A percentile compares a stretch with the other conserved stretches of the same genome.
Evolutionary conservation across 2,113 vertebrate genomes (phyloP).

Genomic region (Alaudala cheleensis): DNA sequence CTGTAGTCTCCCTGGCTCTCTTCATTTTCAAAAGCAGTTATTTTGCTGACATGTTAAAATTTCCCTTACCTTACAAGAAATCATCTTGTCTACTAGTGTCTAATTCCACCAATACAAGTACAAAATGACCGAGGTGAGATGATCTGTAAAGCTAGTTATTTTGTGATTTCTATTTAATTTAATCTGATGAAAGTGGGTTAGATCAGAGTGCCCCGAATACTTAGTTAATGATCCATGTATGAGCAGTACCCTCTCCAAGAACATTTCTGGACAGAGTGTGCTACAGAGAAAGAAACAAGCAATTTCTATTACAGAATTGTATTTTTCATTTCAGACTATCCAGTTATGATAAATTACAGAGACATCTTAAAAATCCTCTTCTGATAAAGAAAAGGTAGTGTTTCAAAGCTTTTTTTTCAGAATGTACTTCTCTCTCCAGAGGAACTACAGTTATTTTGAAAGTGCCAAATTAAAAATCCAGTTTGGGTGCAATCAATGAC

Average conservation of each 20-base stretch:
- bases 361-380: neutral
- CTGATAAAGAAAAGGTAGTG: neutral
- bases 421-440: neutral
- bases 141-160: constrained; percentile 12
- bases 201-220: neutral
- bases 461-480: neutral
- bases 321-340: neutral
- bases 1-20: neutral
- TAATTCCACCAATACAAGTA: neutral
- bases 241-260: neutral
- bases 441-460: neutral
- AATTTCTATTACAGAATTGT: neutral
- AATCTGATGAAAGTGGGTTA: neutral
- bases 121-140: neutral
- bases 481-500: neutral
- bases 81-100: neutral
- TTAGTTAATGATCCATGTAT: neutral
- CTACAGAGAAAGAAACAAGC: neutral
- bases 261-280: neutral
- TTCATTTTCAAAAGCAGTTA: neutral
- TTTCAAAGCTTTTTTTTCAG: neutral
- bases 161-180: neutral
- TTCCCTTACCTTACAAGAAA: neutral
- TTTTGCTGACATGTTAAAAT: neutral
- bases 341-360: neutral